Conservation (phyloP, 2,113 vertebrate species). For the Chunga burmeisteri region DNA sequence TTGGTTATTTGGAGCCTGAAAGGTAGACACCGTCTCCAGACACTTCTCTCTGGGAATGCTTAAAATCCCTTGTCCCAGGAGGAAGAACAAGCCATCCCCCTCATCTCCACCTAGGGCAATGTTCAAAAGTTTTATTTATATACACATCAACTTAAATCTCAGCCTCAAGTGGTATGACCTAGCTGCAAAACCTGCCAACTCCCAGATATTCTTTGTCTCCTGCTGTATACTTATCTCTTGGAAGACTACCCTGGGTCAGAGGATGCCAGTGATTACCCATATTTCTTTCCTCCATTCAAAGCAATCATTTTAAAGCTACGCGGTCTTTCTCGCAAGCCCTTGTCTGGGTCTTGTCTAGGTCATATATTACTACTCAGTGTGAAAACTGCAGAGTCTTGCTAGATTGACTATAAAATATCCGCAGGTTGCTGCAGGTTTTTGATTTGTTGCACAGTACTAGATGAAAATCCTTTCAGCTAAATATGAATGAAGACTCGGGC, state of each 20-base stretch:
- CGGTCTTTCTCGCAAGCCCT: constrained; percentile 59
- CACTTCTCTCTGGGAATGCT: background rate
- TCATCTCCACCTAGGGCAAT: background rate
- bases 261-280: constrained; percentile 49
- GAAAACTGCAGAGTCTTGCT: constrained; percentile 67
- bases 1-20: background rate
- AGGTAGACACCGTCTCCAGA: background rate
- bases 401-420: constrained; percentile 62
- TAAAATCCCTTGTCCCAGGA: constrained; percentile 14
- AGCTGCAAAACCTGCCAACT: constrained; percentile 52
- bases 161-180: constrained; percentile 51
- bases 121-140: constrained; percentile 23
- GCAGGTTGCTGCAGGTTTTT: constrained; percentile 37
- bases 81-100: background rate
- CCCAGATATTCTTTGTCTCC: constrained; percentile 66
- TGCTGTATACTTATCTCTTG: constrained; percentile 39
- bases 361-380: constrained; percentile 67
- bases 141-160: constrained; percentile 59
- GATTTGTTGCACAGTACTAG: constrained; percentile 62
- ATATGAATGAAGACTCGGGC: constrained; percentile 51
- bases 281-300: constrained; percentile 67
- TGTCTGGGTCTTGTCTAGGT: constrained; percentile 70
- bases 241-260: constrained; percentile 61
- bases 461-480: constrained; percentile 69
- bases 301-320: constrained; percentile 61